These are phyloP conservation scores for Allobates femoralis DNA, from an alignment of 2,797 vertebrate genomes.

Conservation along the genomic window DNA sequence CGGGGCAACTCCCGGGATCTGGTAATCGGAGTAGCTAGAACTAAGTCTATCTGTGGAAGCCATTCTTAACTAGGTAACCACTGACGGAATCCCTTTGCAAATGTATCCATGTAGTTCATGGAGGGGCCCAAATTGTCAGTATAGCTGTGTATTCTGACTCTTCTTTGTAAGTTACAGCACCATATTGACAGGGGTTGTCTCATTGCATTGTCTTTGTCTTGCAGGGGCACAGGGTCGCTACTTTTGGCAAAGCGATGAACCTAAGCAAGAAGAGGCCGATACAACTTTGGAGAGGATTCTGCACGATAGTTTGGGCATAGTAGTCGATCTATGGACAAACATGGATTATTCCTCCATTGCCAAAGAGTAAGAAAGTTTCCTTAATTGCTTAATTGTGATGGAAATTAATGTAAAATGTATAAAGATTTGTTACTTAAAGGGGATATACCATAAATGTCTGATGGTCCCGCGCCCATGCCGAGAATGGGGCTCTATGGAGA, in stretches of 20 bases:
- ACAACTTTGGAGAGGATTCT: neutral
- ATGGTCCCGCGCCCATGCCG: too few relatives aligned
- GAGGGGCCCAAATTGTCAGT: too few relatives aligned
- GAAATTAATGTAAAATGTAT: neutral
- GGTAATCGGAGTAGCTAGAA: too few relatives aligned
- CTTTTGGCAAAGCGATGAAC: slow-evolving; percentile 37
- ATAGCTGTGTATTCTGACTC: too few relatives aligned
- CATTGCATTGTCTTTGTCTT: neutral
- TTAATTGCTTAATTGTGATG: neutral
- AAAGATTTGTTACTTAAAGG: neutral
- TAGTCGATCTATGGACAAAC: neutral
- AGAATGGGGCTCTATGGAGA: too few relatives aligned
- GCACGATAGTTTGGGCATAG: neutral
- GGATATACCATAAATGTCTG: too few relatives aligned
- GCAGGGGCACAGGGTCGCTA: slow-evolving; percentile 20
- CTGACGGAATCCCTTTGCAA: too few relatives aligned
- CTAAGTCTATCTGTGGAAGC: too few relatives aligned
- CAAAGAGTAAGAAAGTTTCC: slow-evolving; percentile 13
- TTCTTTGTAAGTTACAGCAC: too few relatives aligned
- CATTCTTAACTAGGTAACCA: too few relatives aligned
- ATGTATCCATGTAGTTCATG: too few relatives aligned
- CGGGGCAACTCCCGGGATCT: too few relatives aligned
- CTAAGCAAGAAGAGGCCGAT: neutral
- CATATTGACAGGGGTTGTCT: neutral
- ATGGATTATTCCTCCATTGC: neutral